Conservation (phyloP, 2,888 invertebrate genomes). For the Callinectes sapidus region DNA sequence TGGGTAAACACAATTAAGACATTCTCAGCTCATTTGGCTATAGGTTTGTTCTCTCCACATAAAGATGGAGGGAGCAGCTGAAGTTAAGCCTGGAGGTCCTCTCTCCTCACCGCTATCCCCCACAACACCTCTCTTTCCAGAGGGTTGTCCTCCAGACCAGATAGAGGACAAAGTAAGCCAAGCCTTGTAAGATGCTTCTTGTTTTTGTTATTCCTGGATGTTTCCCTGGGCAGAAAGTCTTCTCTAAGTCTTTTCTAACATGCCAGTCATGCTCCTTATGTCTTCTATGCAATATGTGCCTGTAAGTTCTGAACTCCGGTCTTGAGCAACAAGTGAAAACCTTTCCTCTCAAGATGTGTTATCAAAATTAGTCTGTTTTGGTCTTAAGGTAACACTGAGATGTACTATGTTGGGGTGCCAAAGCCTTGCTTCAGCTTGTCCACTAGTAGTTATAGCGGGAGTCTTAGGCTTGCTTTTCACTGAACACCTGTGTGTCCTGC, state of each 20-base stretch:
- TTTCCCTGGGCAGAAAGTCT: slow-evolving; percentile 42
- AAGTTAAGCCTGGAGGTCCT: slow-evolving; percentile 51
- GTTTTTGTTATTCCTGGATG: slow-evolving; percentile 78
- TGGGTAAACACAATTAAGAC: not conserved
- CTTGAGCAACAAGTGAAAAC: not conserved
- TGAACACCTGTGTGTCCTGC: not conserved
- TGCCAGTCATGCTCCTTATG: not conserved
- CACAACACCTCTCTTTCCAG: slow-evolving; percentile 56
- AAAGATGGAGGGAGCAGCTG: slow-evolving; percentile 53
- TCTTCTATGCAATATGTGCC: slow-evolving; percentile 13
- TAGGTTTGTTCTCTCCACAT: slow-evolving; percentile 44
- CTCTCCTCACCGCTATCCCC: slow-evolving; percentile 51
- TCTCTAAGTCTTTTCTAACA: slow-evolving; percentile 21
- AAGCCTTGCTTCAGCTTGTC: not conserved
- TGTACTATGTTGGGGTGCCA: not conserved
- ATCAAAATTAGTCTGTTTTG: not conserved
- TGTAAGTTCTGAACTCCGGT: not conserved
- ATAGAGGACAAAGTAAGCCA: slow-evolving; percentile 66
- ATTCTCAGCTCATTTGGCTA: not conserved
- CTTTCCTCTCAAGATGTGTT: not conserved
- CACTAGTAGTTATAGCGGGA: not conserved
- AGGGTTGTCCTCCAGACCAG: slow-evolving; percentile 63
- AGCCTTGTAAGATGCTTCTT: not conserved
- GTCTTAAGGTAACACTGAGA: not conserved
- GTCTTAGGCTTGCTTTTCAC: not conserved